Evolutionary conservation across 2,113 vertebrate species (phyloP), one percentile per base, ranked within the genome.

Genomic region (Emydura subglobosa): DNA sequence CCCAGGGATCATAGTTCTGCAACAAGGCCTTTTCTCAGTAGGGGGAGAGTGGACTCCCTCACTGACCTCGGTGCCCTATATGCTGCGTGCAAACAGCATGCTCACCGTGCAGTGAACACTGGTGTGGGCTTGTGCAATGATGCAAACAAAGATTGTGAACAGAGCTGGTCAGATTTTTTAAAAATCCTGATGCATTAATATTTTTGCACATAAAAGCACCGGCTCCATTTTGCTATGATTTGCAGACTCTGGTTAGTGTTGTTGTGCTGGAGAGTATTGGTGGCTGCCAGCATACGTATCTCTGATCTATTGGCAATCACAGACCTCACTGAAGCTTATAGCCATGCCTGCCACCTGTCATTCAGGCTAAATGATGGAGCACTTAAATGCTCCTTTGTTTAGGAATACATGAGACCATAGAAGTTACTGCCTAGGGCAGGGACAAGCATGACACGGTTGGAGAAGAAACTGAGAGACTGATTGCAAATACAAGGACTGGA

Each of bases 201-300:
- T 27, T 86, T 91, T 90, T 89, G 85, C 79, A 83, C 87, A 91
- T 74, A 93, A 85, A 83, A 0, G 0, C 0, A 0, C 50, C 74
- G 68, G 31, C 68, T 92, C 86, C 86, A 50, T 83, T 79, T 82
- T 88, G 88, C 65, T 83, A 11, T 42, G 42, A 79, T 96, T n/a
- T 88, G 65, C 89, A 94, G 91, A 97, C 87, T 96, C 94, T 91
- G 54, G 94, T 22, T n/a, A 51, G 39, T 39, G 39, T 10, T 39
- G 68, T 19, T 3, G 0, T 34, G 51, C 85, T 96, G 82, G 65
- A 55, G 85, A 76, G 68, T 88, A 54, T 29, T 59, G 57, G 57
- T 59, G 29, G 86, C n/a, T 82, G 34, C 42, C 25, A 3, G 17
- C 11, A 55, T 82, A 92, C 83, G 27, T 91, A 91, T 85, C 91